Conservation (phyloP, 1,140 invertebrate species). For the Trachelipus rathkii region DNA sequence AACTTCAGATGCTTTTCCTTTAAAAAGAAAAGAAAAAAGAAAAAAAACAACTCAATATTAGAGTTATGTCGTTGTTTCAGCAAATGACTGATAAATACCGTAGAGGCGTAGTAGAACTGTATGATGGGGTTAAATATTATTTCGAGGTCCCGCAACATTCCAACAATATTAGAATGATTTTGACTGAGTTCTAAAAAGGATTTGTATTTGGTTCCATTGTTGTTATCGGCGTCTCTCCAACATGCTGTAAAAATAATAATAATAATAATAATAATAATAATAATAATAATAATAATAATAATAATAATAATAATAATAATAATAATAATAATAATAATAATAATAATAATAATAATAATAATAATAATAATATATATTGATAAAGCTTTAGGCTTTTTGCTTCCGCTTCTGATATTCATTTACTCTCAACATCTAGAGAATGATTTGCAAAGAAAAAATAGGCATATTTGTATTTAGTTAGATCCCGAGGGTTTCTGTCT, state of each 20-base stretch:
- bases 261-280: constrained; percentile 10
- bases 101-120: background rate
- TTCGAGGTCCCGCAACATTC: background rate
- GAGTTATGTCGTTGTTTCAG: too few species aligned
- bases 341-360: constrained; percentile 13
- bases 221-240: background rate
- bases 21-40: too few species aligned
- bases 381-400: background rate
- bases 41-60: too few species aligned
- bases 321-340: background rate
- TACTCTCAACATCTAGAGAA: too few species aligned
- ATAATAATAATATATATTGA: background rate
- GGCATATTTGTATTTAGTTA: too few species aligned
- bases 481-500: too few species aligned
- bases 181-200: background rate
- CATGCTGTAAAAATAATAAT: background rate
- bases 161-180: background rate
- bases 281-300: constrained; percentile 13
- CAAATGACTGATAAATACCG: too few species aligned
- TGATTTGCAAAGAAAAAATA: too few species aligned
- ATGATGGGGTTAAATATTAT: background rate
- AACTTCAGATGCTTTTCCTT: too few species aligned
- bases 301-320: background rate
- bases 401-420: background rate
- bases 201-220: too few species aligned